These are phyloP conservation scores for Sarcophaga carnaria DNA, from an alignment of 2,888 invertebrate genomes.

Conservation along the genomic window DNA sequence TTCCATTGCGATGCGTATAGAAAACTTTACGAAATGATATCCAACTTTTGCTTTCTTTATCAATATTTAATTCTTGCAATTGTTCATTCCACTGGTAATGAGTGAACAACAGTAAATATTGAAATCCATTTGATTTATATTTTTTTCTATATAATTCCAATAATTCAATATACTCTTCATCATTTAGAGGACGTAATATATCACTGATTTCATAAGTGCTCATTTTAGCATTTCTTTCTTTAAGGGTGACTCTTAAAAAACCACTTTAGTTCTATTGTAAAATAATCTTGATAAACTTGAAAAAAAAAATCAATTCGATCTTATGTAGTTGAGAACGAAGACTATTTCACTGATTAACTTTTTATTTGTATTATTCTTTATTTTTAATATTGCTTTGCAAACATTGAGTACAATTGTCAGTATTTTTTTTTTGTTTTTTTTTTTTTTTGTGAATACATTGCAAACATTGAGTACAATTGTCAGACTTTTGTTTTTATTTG, in stretches of 20 bases:
- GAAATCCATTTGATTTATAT: conserved; percentile 74
- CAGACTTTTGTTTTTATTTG: too few species aligned
- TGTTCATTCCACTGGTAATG: conserved; percentile 77
- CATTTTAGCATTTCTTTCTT: conserved; percentile 18
- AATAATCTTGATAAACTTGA: not conserved
- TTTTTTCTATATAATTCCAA: conserved; percentile 73
- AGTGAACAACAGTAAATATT: conserved; percentile 77
- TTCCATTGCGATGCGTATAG: conserved; percentile 74
- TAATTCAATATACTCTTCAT: conserved; percentile 74
- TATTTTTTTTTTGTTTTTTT: too few species aligned
- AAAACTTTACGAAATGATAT: conserved; percentile 75
- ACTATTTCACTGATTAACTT: not conserved
- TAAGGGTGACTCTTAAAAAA: not conserved
- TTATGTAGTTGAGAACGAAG: not conserved
- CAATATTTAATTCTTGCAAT: conserved; percentile 60
- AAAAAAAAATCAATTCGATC: not conserved
- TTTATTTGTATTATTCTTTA: too few species aligned
- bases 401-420: too few species aligned
- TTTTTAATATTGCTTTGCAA: too few species aligned
- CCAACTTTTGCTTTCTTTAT: conserved; percentile 58
- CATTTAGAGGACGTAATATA: conserved; percentile 75
- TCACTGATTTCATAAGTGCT: conserved; percentile 65
- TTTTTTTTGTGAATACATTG: too few species aligned
- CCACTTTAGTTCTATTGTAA: not conserved
- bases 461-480: too few species aligned